Evolutionary conservation across 2,888 invertebrate species (phyloP).

Genomic region (Nymphalis polychloros): DNA sequence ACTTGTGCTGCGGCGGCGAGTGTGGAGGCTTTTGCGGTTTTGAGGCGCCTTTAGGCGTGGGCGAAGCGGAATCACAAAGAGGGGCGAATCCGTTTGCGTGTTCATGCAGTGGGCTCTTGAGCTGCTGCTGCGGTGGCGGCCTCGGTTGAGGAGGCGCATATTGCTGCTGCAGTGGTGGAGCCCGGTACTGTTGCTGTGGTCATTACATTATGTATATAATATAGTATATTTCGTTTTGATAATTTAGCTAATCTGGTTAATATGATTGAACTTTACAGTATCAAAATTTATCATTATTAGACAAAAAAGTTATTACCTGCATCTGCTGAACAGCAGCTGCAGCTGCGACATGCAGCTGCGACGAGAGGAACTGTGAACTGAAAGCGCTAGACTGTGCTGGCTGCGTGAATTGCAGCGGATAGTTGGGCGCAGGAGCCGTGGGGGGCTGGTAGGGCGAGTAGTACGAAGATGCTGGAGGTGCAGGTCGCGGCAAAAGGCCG

Average conservation of each 20-base stretch:
- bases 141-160: constrained; percentile 68
- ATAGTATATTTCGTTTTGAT: neutral
- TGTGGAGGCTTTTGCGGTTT: constrained; percentile 72
- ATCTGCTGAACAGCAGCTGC: constrained; percentile 71
- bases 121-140: constrained; percentile 65
- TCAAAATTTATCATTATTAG: too few species aligned
- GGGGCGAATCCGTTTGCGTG: constrained; percentile 80
- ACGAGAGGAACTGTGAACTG: constrained; percentile 72
- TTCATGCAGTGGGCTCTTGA: constrained; percentile 82
- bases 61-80: constrained; percentile 82
- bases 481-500: constrained; percentile 73
- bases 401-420: constrained; percentile 84
- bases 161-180: constrained; percentile 74
- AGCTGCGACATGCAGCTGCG: constrained; percentile 74
- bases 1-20: constrained; percentile 78
- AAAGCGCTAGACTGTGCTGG: constrained; percentile 80
- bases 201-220: neutral
- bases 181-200: constrained; percentile 69
- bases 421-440: constrained; percentile 82
- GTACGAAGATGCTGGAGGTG: constrained; percentile 75
- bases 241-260: neutral
- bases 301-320: constrained; percentile 55
- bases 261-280: too few species aligned
- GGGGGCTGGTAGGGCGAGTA: constrained; percentile 77
- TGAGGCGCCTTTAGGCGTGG: constrained; percentile 70